Conservation (phyloP, 2,888 invertebrate species). For the Homarus gammarus region DNA sequence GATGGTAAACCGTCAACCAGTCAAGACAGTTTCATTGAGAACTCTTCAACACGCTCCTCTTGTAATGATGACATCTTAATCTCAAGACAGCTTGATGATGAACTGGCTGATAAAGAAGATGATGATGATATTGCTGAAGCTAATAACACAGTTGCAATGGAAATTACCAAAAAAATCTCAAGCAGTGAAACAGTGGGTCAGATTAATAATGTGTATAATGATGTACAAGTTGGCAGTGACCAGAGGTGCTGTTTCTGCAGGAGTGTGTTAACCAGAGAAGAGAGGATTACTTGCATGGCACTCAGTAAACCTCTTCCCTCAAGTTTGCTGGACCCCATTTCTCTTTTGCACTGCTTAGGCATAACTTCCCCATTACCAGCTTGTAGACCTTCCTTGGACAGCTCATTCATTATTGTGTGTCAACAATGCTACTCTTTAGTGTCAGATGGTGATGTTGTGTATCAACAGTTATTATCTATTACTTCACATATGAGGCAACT, state of each 20-base stretch:
- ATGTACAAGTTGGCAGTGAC: background rate
- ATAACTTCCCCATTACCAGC: background rate
- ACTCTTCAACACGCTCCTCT: background rate
- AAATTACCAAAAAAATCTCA: background rate
- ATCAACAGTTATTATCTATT: slow-evolving; percentile 11
- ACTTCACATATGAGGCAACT: slow-evolving; percentile 23
- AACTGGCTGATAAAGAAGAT: background rate
- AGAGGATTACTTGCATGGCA: background rate
- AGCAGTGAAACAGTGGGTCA: background rate
- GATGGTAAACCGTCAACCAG: background rate
- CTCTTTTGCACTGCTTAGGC: slow-evolving; percentile 42
- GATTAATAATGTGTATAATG: background rate
- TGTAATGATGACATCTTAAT: background rate
- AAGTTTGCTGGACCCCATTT: slow-evolving; percentile 20
- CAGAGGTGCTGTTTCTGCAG: slow-evolving; percentile 17
- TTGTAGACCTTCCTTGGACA: background rate
- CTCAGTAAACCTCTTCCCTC: slow-evolving; percentile 16
- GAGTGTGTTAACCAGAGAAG: background rate
- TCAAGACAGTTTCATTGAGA: background rate
- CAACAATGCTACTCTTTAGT: slow-evolving; percentile 29
- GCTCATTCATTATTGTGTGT: slow-evolving; percentile 14
- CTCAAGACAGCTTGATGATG: slow-evolving; percentile 6
- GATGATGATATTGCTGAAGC: background rate
- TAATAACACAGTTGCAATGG: background rate
- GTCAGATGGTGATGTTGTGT: slow-evolving; percentile 30